Evolutionary conservation across 2,113 vertebrate genomes (phyloP), one percentile per base, ranked within the genome.

Genomic region (Caloenas nicobarica): DNA sequence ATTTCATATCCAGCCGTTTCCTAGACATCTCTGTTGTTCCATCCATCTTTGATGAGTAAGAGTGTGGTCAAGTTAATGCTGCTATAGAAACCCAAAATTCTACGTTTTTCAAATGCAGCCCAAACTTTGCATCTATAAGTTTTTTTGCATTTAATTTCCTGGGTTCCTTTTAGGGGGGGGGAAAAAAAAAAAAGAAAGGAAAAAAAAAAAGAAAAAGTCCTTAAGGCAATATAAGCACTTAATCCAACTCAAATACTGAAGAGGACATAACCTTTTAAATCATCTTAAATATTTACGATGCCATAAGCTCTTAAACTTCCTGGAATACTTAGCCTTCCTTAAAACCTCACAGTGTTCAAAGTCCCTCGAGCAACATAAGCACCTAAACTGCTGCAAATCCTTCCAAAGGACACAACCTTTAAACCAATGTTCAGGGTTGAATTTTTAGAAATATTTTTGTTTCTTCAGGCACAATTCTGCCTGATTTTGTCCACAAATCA

Each of bases 261-360:
- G 88, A 97, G 96, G 94, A 94, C 96, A 97, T 96, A 97, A 96
- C 95, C 95, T 97, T 97, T 97, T 96, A 97, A 97, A 96, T 97
- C 96, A 97, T 96, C 96, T 97, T 96, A 97, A 97, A 97, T 96
- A 97, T 97, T 97, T 97, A 97, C 95, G 95, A 97, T 96, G 95
- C 94, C 95, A 96, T 97, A 96, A 97, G 97, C 93, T 96, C 95
- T 96, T 96, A 96, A 97, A 97, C 92, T 97, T 97, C 96, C 96
- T 97, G 94, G 83, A 96, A 96, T 97, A 97, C 96, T 97, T 96
- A 94, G 92, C 90, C 83, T 93, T 90, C 95, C 95, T 95, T 97
- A 94, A 97, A 96, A 96, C 93, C 94, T 95, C 89, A 91, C 64
- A 87, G 74, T 76, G 94, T 80, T 89, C 81, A 24, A 95, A 97